Evolutionary conservation across 1,140 invertebrate genomes (phyloP), one percentile per base, ranked within the genome.

Genomic region (Paraescarpia echinospica): DNA sequence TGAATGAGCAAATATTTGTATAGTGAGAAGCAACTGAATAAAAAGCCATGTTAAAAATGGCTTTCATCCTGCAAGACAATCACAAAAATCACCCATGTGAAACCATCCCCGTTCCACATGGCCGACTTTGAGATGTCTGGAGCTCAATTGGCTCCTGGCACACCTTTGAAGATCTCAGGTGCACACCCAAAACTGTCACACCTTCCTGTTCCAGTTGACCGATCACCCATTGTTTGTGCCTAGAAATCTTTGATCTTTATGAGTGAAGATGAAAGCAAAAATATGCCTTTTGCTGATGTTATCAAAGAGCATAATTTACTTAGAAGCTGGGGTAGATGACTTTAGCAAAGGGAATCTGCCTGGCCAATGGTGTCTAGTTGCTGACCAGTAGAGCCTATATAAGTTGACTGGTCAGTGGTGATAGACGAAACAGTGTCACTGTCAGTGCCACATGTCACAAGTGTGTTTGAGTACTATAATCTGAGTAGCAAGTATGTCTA

Each of bases 391-490:
- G 59, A 22, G 18, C 59, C 59, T 77, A 77, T 77, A 77, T 77
- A 77, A 77, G 59, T 27, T 77, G 59, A 22, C 8, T 27, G 14
- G 59, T 77, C 59, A 77, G 59, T 31, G 14, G 8, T 77, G 59
- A 27, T 18, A 77, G 27, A 31, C 22, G 2, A 51, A 27, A 2
- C 59, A 77, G 59, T 77, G 18, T 77, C 59, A 4, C 59, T 27
- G 27, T 77, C 59, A 77, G 59, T 77, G 59, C 59, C 59, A 77
- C 59, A 31, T 77, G 59, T 27, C 59, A 77, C 59, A 77, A 31
- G 18, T 77, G 59, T 77, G 59, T 77, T 77, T 77, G 59, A 77
- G 59, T 77, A 77, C 59, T 77, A 77, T 77, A 77, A 77, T 77
- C 59, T 77, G 59, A 77, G 59, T 77, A 77, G 59, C 59, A 77